Evolutionary conservation across 2,888 invertebrate species (phyloP).

Genomic region (Trachelus tabidus): DNA sequence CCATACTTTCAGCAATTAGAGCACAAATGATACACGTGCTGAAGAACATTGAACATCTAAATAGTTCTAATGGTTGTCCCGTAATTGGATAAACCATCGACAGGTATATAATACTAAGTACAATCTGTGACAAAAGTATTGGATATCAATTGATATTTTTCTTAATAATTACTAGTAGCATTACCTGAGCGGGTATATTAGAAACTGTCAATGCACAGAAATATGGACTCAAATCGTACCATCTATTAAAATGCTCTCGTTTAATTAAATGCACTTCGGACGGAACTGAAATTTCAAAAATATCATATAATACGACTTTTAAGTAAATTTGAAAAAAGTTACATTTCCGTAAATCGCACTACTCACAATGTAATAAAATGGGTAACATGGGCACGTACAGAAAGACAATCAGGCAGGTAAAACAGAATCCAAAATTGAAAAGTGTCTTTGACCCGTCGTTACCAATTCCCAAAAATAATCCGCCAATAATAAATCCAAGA

Average conservation of each 20-base stretch:
- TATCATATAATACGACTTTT: not conserved
- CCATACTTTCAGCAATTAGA: constrained; percentile 83
- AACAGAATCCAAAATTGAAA: constrained; percentile 87
- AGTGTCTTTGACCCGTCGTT: constrained; percentile 84
- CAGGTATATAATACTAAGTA: constrained; percentile 76
- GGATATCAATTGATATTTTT: not conserved
- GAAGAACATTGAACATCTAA: constrained; percentile 77
- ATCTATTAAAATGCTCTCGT: constrained; percentile 86
- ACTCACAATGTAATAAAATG: constrained; percentile 82
- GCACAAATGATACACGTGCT: constrained; percentile 77
- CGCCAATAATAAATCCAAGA: constrained; percentile 77
- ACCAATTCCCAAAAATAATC: constrained; percentile 79
- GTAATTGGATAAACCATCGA: constrained; percentile 79
- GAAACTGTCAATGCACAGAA: constrained; percentile 81
- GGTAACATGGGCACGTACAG: constrained; percentile 88
- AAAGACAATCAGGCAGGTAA: constrained; percentile 82
- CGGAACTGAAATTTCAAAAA: constrained; percentile 74
- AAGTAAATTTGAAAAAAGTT: not conserved
- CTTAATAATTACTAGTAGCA: not conserved
- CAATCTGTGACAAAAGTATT: constrained; percentile 49
- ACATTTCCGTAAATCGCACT: constrained; percentile 9
- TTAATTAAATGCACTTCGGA: constrained; percentile 81
- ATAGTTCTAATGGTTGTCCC: constrained; percentile 79
- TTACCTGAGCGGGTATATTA: constrained; percentile 77
- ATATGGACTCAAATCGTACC: constrained; percentile 85